Base-by-base conservation (phyloP, 1,140 invertebrate genomes). In the Papilio machaon region DNA sequence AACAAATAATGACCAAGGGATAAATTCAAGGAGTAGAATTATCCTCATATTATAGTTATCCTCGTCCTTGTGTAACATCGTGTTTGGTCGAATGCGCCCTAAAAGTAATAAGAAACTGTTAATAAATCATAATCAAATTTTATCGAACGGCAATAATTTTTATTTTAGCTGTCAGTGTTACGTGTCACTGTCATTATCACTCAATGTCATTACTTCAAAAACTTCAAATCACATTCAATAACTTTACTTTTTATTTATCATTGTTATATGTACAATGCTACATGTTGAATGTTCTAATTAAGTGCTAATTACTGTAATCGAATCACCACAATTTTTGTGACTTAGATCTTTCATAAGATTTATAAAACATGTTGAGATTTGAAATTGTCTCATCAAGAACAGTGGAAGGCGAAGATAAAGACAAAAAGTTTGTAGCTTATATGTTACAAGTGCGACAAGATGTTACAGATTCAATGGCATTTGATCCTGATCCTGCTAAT, bases 361-460 rank as follows among this genome's bases (percentile, higher is more conserved):
- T 30, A 54, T 19, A 23, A 43, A 83, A 81, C 73, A 94, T 94
- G 93, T 85, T 95, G 46, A 94, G 91, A 79, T 94, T 94, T 85
- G 88, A 92, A 87, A 94, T 95, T 82, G 88, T 94, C 35, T 95
- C 94, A 11, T 92, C 92, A 79, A 84, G 91, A 23, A 92, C 89
- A 23, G 89, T 94, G 47, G 88, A 91, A 75, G 89, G 87, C 80
- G 92, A 93, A 81, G 94, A 95, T 23, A 95, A 94, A 80, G 95
- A 96, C 64, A 96, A 96, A 84, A 96, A 96, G 82, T 95, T 95
- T 91, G 96, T 97, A 15, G 94, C 96, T 2, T 97, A 97, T 82
- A 96, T 95, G 86, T 85, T 97, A 77, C 95, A 95, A 87, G 95
- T 96, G 6, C 91, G 95, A 67, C 96, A 95, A 83, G 95, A 96